These are phyloP conservation scores for Choristoneura fumiferana DNA, from an alignment of 1,140 invertebrate genomes.

Conservation along the genomic window DNA sequence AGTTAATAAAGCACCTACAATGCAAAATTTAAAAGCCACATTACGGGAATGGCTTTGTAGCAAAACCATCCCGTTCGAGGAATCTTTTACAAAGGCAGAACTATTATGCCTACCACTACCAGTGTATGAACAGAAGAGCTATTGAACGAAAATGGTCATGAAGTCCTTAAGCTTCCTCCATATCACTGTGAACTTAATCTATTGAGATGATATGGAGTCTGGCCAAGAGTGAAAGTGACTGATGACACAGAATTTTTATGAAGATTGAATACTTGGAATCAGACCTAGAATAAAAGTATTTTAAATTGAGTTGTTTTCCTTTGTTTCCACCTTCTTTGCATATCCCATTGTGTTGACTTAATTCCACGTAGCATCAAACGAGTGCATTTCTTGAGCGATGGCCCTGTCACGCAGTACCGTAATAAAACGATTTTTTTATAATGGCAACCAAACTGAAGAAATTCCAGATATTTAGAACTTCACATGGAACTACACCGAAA, in stretches of 20 bases:
- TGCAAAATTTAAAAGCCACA: neutral
- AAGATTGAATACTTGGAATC: too few species aligned
- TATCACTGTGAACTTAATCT: slow-evolving; percentile 33
- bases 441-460: slow-evolving; percentile 24
- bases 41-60: slow-evolving; percentile 11
- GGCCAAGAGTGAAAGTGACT: too few species aligned
- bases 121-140: slow-evolving; percentile 16
- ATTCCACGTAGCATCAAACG: neutral
- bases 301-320: too few species aligned
- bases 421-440: slow-evolving; percentile 10
- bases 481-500: slow-evolving; percentile 59
- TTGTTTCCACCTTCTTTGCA: too few species aligned
- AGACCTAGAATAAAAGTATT: too few species aligned
- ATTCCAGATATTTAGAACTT: slow-evolving; percentile 31
- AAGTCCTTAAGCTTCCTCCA: slow-evolving; percentile 23
- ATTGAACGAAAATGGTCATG: slow-evolving; percentile 15
- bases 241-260: too few species aligned
- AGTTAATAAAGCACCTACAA: slow-evolving; percentile 21
- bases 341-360: too few species aligned
- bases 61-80: slow-evolving; percentile 17
- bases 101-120: slow-evolving; percentile 13
- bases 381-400: slow-evolving; percentile 12
- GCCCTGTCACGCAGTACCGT: slow-evolving; percentile 8
- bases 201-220: slow-evolving; percentile 29
- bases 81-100: neutral